Evolutionary conservation across 2,797 vertebrate species (phyloP).

Genomic region (Hydrocynus forskahlii): DNA sequence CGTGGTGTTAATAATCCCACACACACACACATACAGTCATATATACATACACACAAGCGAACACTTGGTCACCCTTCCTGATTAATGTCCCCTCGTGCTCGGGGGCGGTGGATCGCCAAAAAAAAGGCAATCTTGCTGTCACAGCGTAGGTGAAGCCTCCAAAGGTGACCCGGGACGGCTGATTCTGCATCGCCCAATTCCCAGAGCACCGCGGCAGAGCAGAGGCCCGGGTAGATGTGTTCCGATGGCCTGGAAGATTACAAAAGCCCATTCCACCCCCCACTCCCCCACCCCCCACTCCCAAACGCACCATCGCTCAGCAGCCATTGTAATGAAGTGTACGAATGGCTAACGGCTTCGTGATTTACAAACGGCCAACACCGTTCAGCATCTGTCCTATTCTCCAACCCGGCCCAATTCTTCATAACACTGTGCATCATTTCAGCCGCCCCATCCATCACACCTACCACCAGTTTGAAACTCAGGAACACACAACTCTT

Average conservation of each 20-base stretch:
- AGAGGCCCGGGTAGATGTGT: background rate
- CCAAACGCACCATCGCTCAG: constrained; percentile 3
- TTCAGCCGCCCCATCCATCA: background rate
- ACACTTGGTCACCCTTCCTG: constrained; percentile 6
- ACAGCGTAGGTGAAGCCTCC: constrained; percentile 25
- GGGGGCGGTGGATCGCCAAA: background rate
- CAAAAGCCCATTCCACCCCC: background rate
- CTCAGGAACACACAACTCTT: background rate
- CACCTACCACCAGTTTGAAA: background rate
- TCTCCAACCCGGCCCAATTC: background rate
- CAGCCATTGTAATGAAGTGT: background rate
- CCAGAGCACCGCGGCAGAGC: background rate
- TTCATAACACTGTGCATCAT: background rate
- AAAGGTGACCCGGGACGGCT: background rate
- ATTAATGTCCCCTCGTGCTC: constrained; percentile 30
- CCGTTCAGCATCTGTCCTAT: background rate
- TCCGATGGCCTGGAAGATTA: background rate
- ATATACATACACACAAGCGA: background rate
- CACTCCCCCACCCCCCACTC: background rate
- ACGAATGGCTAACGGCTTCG: background rate
- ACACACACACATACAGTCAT: background rate
- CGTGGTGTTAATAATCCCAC: constrained; percentile 18
- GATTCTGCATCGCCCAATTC: background rate
- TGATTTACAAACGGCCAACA: background rate
- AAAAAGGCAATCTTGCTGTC: constrained; percentile 15